Conservation (phyloP, 2,888 invertebrate species). For the Syritta pipiens region DNA sequence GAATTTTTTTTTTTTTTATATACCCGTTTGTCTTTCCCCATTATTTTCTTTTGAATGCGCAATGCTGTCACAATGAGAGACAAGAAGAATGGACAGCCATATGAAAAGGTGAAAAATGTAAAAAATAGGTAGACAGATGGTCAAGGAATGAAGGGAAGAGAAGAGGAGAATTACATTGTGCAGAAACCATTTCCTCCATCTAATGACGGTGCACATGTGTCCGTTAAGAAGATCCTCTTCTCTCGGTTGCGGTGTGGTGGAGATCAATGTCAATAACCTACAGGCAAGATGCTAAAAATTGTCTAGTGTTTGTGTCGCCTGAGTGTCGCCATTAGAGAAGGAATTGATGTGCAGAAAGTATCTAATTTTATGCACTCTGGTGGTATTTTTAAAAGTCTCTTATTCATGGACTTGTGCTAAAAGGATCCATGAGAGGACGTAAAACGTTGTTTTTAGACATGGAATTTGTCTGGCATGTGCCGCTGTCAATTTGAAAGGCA, state of each 20-base stretch:
- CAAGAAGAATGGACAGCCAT: not conserved
- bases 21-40: too few species aligned
- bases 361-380: slow-evolving; percentile 9
- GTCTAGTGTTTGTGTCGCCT: not conserved
- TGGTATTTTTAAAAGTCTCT: slow-evolving; percentile 25
- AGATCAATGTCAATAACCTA: slow-evolving; percentile 50
- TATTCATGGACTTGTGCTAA: not conserved
- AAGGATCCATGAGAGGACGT: not conserved
- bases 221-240: not conserved
- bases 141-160: too few species aligned
- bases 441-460: not conserved
- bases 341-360: slow-evolving; percentile 17
- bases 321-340: slow-evolving; percentile 3
- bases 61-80: too few species aligned
- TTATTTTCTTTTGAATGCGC: slow-evolving; percentile 8
- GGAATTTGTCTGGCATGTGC: too few species aligned
- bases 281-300: slow-evolving; percentile 6
- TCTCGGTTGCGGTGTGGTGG: not conserved
- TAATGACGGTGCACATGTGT: too few species aligned
- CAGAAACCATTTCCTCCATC: too few species aligned
- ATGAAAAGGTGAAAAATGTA: too few species aligned
- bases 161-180: too few species aligned
- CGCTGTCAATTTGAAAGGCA: too few species aligned
- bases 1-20: not conserved
- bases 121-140: not conserved